Conservation (phyloP, 30 jellyfish, hydroid and myxozoan species). For the Nemopilema nomurai region DNA sequence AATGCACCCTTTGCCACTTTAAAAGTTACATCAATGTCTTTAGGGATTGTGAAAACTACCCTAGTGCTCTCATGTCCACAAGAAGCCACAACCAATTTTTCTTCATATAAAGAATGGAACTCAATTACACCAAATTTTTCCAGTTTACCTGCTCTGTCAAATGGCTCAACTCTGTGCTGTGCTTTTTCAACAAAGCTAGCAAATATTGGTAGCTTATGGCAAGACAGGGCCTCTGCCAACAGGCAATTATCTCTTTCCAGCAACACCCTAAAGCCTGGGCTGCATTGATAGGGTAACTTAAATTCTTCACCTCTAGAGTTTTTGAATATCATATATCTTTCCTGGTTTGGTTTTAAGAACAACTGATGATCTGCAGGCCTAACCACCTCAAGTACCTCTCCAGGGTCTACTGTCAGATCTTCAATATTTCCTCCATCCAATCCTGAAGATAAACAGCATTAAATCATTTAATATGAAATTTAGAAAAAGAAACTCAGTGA, state of each 20-base stretch:
- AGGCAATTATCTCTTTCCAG: slow-evolving; percentile 32
- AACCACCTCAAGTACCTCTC: slow-evolving; percentile 79
- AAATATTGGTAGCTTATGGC: slow-evolving; percentile 49
- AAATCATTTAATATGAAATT: no score
- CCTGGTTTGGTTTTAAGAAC: slow-evolving; percentile 29
- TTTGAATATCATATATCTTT: slow-evolving; percentile 37
- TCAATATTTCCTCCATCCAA: slow-evolving; percentile 41
- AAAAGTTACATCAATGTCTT: slow-evolving; percentile 69
- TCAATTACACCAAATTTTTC: slow-evolving; percentile 71
- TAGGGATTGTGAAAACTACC: slow-evolving; percentile 84
- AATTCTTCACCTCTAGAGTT: slow-evolving; percentile 71
- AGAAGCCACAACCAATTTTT: slow-evolving; percentile 72
- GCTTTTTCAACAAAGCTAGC: slow-evolving; percentile 58
- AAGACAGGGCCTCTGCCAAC: slow-evolving; percentile 56
- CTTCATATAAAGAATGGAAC: slow-evolving; percentile 45
- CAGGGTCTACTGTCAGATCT: slow-evolving; percentile 89
- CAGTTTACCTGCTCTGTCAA: neutral
- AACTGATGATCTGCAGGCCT: slow-evolving; percentile 15
- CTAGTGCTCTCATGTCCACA: slow-evolving; percentile 71
- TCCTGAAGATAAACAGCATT: no score
- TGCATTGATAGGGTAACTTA: slow-evolving; percentile 71
- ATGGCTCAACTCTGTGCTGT: neutral
- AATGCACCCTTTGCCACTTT: slow-evolving; percentile 80
- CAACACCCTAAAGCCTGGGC: slow-evolving; percentile 76
- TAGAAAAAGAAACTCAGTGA: no score